These are phyloP conservation scores for Brachystomella parvula DNA, from an alignment of 1,140 invertebrate species.

Conservation along the genomic window DNA sequence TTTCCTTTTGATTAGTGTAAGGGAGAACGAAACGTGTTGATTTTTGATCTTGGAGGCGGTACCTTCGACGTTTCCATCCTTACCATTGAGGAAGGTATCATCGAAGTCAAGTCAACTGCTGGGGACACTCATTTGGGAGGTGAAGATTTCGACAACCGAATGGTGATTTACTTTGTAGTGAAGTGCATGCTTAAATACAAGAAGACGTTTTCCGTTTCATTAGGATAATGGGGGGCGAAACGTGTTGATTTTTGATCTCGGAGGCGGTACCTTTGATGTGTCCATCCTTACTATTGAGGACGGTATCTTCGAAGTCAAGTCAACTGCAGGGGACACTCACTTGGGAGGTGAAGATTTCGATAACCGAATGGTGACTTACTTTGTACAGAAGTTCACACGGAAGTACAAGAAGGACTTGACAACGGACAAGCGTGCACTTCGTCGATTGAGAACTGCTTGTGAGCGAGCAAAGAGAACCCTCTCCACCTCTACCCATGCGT, in stretches of 20 bases:
- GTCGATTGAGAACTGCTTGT: slow-evolving; percentile 22
- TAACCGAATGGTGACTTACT: slow-evolving; percentile 40
- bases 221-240: slow-evolving; percentile 39
- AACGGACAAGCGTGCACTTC: not conserved
- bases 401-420: not conserved
- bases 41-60: slow-evolving; percentile 40
- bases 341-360: slow-evolving; percentile 44
- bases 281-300: slow-evolving; percentile 52
- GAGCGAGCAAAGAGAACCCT: not conserved
- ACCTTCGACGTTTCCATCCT: slow-evolving; percentile 44
- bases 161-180: slow-evolving; percentile 39
- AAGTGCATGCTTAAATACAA: slow-evolving; percentile 47
- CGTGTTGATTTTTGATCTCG: slow-evolving; percentile 44
- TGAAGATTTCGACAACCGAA: slow-evolving; percentile 41
- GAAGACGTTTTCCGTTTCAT: too few species aligned
- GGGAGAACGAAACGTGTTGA: slow-evolving; percentile 25
- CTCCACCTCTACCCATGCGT: too few species aligned
- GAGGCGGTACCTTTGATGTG: slow-evolving; percentile 53
- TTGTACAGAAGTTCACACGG: slow-evolving; percentile 47
- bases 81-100: slow-evolving; percentile 32
- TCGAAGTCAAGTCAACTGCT: slow-evolving; percentile 49
- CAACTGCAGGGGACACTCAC: slow-evolving; percentile 43
- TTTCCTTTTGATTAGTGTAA: too few species aligned
- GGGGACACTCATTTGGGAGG: too few species aligned
- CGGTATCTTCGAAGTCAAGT: slow-evolving; percentile 45